phyloP scores from a whole-genome alignment of 2,888 invertebrate genomes.

The Esperia sulphurella region DNA sequence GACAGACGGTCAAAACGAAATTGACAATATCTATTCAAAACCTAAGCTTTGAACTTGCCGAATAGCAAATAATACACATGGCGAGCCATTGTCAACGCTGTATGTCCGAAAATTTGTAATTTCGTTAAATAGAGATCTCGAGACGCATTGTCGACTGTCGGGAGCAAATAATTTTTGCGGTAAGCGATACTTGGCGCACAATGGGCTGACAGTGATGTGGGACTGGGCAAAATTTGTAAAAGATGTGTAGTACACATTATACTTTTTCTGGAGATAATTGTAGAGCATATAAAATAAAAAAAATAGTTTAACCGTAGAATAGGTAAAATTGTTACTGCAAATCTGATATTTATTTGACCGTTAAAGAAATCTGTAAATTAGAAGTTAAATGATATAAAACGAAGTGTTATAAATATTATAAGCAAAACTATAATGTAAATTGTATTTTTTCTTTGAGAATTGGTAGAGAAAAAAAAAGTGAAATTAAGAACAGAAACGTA shows the following conservation, averaged over 20 bases:
- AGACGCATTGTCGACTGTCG: conserved; percentile 44
- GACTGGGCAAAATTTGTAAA: conserved; percentile 35
- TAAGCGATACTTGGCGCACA: conserved; percentile 69
- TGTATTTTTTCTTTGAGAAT: too few species aligned
- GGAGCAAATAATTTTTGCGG: conserved; percentile 71
- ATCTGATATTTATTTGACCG: too few species aligned
- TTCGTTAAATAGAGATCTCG: conserved; percentile 72
- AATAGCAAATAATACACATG: conserved; percentile 15
- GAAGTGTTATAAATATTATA: too few species aligned
- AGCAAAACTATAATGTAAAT: too few species aligned
- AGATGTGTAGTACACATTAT: conserved; percentile 10
- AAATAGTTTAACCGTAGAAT: too few species aligned
- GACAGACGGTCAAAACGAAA: background rate
- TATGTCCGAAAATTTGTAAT: conserved; percentile 57
- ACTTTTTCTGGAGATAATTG: background rate
- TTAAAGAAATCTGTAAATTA: too few species aligned
- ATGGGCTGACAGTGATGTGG: conserved; percentile 61
- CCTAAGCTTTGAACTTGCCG: conserved; percentile 47
- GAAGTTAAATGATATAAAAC: too few species aligned
- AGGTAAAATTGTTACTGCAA: too few species aligned
- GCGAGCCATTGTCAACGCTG: conserved; percentile 32
- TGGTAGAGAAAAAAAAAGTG: too few species aligned
- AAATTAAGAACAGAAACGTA: too few species aligned
- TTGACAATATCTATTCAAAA: conserved; percentile 1
- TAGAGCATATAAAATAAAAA: too few species aligned